Percentiles rank a stretch among this genome's conserved stretches.
phyloP scores from a whole-genome alignment of 1,140 invertebrate species.

The Drosophila nigrodunni region DNA sequence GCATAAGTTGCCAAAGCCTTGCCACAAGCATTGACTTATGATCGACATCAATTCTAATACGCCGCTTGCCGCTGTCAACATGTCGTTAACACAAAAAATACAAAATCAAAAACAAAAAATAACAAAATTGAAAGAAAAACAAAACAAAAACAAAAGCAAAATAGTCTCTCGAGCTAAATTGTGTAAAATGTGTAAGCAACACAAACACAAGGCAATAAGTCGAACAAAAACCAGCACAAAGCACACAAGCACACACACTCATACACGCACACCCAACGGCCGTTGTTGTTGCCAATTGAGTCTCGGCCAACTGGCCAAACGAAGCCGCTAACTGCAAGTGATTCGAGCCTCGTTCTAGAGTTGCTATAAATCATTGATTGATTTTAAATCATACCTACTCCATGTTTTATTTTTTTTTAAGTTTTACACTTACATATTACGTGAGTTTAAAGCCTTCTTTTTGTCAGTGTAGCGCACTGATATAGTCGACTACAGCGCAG shows the following conservation, averaged over 20 bases:
- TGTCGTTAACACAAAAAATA: slow-evolving; percentile 71
- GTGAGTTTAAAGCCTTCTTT: too few relatives aligned
- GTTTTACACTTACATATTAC: too few relatives aligned
- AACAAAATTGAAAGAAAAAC: not conserved
- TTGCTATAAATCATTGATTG: too few relatives aligned
- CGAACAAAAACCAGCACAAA: slow-evolving; percentile 23
- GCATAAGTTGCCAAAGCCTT: slow-evolving; percentile 64
- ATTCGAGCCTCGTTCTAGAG: not conserved
- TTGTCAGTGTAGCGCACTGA: slow-evolving; percentile 17
- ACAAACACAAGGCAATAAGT: slow-evolving; percentile 24
- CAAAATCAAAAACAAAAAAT: slow-evolving; percentile 26
- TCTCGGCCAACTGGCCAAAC: slow-evolving; percentile 31
- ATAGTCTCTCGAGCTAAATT: slow-evolving; percentile 20
- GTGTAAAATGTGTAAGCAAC: slow-evolving; percentile 26
- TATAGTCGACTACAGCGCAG: slow-evolving; percentile 11
- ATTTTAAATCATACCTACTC: too few relatives aligned
- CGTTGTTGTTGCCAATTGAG: slow-evolving; percentile 16
- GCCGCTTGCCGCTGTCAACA: slow-evolving; percentile 79
- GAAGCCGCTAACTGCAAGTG: slow-evolving; percentile 24
- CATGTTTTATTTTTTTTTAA: too few relatives aligned
- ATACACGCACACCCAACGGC: slow-evolving; percentile 14
- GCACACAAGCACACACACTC: not conserved
- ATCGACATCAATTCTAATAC: slow-evolving; percentile 82
- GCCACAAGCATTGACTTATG: slow-evolving; percentile 80
- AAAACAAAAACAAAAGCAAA: slow-evolving; percentile 24